These are phyloP conservation scores for Trissolcus brochymenae DNA, from an alignment of 2,888 invertebrate genomes.

Conservation along the genomic window DNA sequence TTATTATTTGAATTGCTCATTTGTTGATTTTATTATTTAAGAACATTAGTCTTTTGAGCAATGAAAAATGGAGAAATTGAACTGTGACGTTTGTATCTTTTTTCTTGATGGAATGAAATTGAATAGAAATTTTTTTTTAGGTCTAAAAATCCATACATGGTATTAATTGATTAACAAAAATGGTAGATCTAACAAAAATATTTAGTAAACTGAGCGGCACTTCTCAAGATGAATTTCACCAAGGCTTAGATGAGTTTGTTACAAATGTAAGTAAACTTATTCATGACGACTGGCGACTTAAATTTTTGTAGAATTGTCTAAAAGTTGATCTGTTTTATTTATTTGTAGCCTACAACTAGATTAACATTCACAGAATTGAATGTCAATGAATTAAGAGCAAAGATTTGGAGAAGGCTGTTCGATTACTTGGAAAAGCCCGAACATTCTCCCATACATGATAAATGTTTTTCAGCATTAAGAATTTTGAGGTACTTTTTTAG, in stretches of 20 bases:
- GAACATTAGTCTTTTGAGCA: background rate
- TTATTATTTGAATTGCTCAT: too few relatives aligned
- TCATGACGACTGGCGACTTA: too few relatives aligned
- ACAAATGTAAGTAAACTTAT: conserved; percentile 72
- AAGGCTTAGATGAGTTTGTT: conserved; percentile 73
- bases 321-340: background rate
- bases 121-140: too few relatives aligned
- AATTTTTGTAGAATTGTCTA: background rate
- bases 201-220: conserved; percentile 64
- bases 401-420: conserved; percentile 82
- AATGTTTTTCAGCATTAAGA: conserved; percentile 81
- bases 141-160: too few relatives aligned
- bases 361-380: conserved; percentile 82
- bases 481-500: conserved; percentile 80
- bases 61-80: background rate
- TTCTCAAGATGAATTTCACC: conserved; percentile 63
- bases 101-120: background rate
- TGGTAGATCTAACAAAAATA: conserved; percentile 29
- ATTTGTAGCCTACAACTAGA: conserved; percentile 78
- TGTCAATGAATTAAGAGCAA: conserved; percentile 77
- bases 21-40: background rate
- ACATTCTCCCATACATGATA: conserved; percentile 76
- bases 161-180: background rate
- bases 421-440: conserved; percentile 78
- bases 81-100: background rate